phyloP scores from a whole-genome alignment of 2,888 invertebrate genomes.

The Phengaris arion region DNA sequence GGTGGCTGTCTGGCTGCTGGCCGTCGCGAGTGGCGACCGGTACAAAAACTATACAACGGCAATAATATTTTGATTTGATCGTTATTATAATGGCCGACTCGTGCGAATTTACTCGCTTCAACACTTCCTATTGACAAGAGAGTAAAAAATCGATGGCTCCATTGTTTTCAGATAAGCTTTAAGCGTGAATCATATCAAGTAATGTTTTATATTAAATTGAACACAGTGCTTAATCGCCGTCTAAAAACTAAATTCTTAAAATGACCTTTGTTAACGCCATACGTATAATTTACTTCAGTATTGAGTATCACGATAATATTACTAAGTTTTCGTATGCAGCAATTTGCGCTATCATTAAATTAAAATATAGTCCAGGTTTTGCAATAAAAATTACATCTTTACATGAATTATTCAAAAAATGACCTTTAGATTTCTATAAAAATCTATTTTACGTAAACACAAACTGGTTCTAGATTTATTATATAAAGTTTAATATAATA shows the following conservation, averaged over 20 bases:
- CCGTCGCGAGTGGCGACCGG: conserved; percentile 44
- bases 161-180: not conserved
- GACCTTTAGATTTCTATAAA: conserved; percentile 1
- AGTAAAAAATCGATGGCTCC: not conserved
- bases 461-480: not conserved
- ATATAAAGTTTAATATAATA: conserved; percentile 16
- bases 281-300: too few relatives aligned
- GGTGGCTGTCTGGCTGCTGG: conserved; percentile 39
- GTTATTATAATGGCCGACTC: not conserved
- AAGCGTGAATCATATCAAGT: not conserved
- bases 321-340: too few relatives aligned
- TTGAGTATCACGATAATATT: too few relatives aligned
- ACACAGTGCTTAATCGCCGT: too few relatives aligned
- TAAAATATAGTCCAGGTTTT: not conserved
- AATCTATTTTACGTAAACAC: conserved; percentile 5
- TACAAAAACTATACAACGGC: conserved; percentile 31
- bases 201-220: too few relatives aligned
- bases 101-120: not conserved
- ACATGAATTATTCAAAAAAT: conserved; percentile 12
- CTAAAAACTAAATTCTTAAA: too few relatives aligned
- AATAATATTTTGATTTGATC: conserved; percentile 10
- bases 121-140: not conserved
- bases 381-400: conserved; percentile 8
- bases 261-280: too few relatives aligned
- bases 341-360: not conserved